These are phyloP conservation scores for Ictalurus punctatus DNA, from an alignment of 2,113 vertebrate species.

Conservation along the genomic window DNA sequence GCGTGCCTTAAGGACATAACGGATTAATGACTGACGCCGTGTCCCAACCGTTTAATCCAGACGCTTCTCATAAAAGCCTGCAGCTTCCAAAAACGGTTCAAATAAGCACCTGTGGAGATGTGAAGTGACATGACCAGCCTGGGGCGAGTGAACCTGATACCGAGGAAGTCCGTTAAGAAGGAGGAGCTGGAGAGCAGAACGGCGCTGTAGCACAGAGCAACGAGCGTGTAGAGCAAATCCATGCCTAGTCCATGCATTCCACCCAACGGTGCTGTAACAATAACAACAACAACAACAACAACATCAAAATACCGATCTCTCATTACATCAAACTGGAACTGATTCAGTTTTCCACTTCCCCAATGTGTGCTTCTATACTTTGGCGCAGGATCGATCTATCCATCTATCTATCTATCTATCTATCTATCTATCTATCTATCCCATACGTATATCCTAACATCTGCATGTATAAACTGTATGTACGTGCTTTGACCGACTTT, in stretches of 20 bases:
- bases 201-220: conserved; percentile 51
- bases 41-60: neutral
- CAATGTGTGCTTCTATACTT: too few species aligned
- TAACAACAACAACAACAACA: neutral
- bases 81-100: neutral
- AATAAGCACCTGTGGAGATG: conserved; percentile 56
- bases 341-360: neutral
- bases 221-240: conserved; percentile 44
- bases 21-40: neutral
- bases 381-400: too few species aligned
- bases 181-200: conserved; percentile 54
- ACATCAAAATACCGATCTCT: too few species aligned
- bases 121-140: conserved; percentile 20
- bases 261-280: conserved; percentile 53
- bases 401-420: too few species aligned
- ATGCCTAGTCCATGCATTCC: conserved; percentile 48
- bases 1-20: neutral
- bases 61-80: neutral
- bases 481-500: neutral
- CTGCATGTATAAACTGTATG: neutral
- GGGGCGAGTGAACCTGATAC: conserved; percentile 19
- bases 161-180: conserved; percentile 63
- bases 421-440: neutral
- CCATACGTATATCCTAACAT: neutral
- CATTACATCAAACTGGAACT: neutral